Percentiles rank a stretch among this genome's conserved stretches.
Conservation (phyloP, 2,113 vertebrate species). For the Thoracochromis brauschi region DNA sequence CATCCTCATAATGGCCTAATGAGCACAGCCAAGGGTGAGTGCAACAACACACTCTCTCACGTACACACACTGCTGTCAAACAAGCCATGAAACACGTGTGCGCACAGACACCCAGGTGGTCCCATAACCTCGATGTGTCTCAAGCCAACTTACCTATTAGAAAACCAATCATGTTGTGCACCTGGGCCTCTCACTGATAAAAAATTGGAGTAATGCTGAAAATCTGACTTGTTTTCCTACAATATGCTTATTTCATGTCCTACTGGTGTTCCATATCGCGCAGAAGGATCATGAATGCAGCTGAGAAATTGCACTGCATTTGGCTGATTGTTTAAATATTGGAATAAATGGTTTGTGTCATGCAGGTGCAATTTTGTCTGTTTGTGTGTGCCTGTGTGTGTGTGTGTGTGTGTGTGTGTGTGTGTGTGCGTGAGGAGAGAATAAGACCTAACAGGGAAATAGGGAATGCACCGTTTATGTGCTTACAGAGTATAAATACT, state of each 20-base stretch:
- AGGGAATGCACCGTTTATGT: not conserved
- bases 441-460: not conserved
- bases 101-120: conserved; percentile 42
- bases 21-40: conserved; percentile 8
- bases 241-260: conserved; percentile 27
- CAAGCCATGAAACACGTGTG: not conserved
- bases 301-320: conserved; percentile 1
- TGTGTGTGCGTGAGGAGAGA: not conserved
- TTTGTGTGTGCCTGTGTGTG: not conserved
- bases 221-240: conserved; percentile 26
- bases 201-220: not conserved
- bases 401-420: not conserved
- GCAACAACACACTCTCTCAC: not conserved
- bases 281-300: not conserved
- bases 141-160: conserved; percentile 43
- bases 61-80: conserved; percentile 7
- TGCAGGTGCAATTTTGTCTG: not conserved
- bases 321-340: conserved; percentile 10
- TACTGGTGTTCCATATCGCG: conserved; percentile 28
- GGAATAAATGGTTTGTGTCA: conserved; percentile 37
- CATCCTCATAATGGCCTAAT: conserved; percentile 11
- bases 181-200: conserved; percentile 35
- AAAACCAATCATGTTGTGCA: conserved; percentile 62
- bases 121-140: conserved; percentile 8
- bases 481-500: conserved; percentile 6